A percentile compares a stretch with the other conserved stretches of the same genome.
phyloP scores from a whole-genome alignment of 2,888 invertebrate species.

The Mechanitis messenoides region DNA sequence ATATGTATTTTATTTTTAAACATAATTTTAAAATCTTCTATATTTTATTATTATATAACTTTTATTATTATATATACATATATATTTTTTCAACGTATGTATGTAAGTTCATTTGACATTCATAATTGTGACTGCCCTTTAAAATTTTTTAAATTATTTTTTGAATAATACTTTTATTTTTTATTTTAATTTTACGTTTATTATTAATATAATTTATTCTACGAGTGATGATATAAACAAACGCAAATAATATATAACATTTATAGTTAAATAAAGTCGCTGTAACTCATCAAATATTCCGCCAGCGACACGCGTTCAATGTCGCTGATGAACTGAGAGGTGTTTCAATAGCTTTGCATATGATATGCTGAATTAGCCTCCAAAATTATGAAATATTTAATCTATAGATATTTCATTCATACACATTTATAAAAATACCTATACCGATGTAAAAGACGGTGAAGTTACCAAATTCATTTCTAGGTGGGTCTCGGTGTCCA shows the following conservation, averaged over 20 bases:
- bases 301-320: conserved; percentile 30
- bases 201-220: no score
- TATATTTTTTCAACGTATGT: no score
- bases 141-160: no score
- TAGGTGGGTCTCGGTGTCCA: neutral
- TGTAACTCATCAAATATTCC: conserved; percentile 23
- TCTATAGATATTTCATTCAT: neutral
- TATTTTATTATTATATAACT: conserved; percentile 1
- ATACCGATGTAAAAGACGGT: no score
- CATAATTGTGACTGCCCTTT: no score
- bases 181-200: no score
- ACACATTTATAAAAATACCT: neutral
- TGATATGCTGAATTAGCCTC: conserved; percentile 9
- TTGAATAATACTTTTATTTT: no score
- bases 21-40: conserved; percentile 1
- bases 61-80: neutral
- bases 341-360: conserved; percentile 11
- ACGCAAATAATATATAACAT: no score
- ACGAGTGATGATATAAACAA: no score
- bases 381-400: neutral
- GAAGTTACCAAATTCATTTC: neutral
- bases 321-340: conserved; percentile 34
- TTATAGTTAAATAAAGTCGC: neutral
- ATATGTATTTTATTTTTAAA: neutral
- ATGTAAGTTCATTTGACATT: no score